Evolutionary conservation across 2,888 invertebrate genomes (phyloP).

Genomic region (Masnerella sp.): DNA sequence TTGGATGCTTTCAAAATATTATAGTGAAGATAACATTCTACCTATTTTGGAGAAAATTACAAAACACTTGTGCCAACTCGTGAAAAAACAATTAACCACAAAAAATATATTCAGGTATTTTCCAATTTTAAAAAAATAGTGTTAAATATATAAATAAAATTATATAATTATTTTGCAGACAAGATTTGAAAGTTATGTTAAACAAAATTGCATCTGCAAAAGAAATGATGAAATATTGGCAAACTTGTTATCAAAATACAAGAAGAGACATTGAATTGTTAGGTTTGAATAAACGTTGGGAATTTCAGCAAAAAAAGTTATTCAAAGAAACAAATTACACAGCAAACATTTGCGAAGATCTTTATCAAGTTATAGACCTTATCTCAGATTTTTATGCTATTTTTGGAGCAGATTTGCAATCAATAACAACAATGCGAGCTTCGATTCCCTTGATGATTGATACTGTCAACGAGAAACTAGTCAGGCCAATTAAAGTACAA

Average conservation of each 20-base stretch:
- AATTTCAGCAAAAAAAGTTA: slow-evolving; percentile 89
- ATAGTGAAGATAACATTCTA: slow-evolving; percentile 91
- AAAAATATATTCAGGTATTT: slow-evolving; percentile 88
- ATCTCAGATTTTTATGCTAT: slow-evolving; percentile 93
- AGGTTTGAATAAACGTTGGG: slow-evolving; percentile 93
- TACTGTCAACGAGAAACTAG: slow-evolving; percentile 84
- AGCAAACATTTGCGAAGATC: slow-evolving; percentile 86
- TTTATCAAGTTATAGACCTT: slow-evolving; percentile 87
- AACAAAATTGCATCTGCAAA: slow-evolving; percentile 81
- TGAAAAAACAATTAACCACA: slow-evolving; percentile 84
- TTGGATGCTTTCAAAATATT: slow-evolving; percentile 93
- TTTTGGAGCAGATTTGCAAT: slow-evolving; percentile 91
- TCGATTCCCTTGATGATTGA: slow-evolving; percentile 91
- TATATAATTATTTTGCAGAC: slow-evolving; percentile 70
- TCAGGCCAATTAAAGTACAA: slow-evolving; percentile 82
- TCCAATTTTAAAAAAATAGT: slow-evolving; percentile 1
- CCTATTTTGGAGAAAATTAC: slow-evolving; percentile 89
- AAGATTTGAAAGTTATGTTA: slow-evolving; percentile 80
- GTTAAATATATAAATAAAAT: background rate
- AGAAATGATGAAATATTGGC: slow-evolving; percentile 86
- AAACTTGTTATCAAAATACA: slow-evolving; percentile 85
- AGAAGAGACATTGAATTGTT: slow-evolving; percentile 90
- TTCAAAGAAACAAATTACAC: slow-evolving; percentile 93
- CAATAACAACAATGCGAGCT: slow-evolving; percentile 91
- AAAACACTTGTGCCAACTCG: slow-evolving; percentile 88